Evolutionary conservation across 2,113 vertebrate species (phyloP), one percentile per base, ranked within the genome.

Genomic region (Indicator maculatus): DNA sequence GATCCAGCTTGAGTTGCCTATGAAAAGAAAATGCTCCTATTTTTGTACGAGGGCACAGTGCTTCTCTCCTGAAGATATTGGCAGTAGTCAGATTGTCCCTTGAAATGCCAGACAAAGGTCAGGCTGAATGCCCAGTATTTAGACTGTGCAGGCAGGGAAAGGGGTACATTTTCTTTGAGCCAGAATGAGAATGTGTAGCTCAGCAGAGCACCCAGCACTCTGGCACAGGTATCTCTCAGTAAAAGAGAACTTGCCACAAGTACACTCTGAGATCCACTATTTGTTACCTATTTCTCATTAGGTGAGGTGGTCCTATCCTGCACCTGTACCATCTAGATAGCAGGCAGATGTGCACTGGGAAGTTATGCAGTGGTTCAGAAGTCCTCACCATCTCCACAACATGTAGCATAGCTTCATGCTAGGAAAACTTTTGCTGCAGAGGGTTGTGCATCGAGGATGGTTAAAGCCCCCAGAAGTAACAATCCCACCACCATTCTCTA

Each of bases 81-180:
- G 90, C 31, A 50, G 87, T 69, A 71, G 17, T 61, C 74, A 64
- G 58, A 36, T 27, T 39, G 63, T 31, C 45, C 64, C 67, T 30
- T 39, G 36, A 80, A 93, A 73, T 16, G 36, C 45, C 84, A 87
- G n/a, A 30, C 0, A 3, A 71, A 93, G 89, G 75, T 67, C 71
- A 93, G 64, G 45, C 56, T 80, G 64, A 20, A 60, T 56, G 60
- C 60, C 59, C 91, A 44, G 31, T 6, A 17, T 66, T 77, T 24
- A 18, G 19, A 47, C 58, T 26, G 41, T 56, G 60, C 26, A 38
- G 44, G 60, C 72, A 61, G 0, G 4, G 60, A 76, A 0, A 1
- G 41, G 31, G 31, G 23, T 52, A 80, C 66, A 47, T 67, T 23
- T 41, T n/a, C 19, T 52, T 76, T 65, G 41, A 90, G 76, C 31